Conservation (phyloP, 2,888 invertebrate genomes). For the Cantharis rustica region DNA sequence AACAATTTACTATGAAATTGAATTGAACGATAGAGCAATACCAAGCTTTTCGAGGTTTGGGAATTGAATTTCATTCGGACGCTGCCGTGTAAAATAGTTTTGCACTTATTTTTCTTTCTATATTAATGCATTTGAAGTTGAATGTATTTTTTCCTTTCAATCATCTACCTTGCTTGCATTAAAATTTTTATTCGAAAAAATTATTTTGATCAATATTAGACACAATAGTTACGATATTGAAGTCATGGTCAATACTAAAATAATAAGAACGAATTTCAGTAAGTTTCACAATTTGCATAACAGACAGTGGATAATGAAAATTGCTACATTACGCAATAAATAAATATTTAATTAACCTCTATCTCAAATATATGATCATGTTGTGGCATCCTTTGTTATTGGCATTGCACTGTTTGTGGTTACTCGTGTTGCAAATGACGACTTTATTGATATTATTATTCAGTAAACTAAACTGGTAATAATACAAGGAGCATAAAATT, state of each 20-base stretch:
- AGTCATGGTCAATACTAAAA: background rate
- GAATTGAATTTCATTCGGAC: slow-evolving; percentile 44
- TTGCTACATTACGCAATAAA: background rate
- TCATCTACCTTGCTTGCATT: background rate
- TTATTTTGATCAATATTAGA: background rate
- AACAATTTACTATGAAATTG: slow-evolving; percentile 70
- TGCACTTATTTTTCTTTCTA: slow-evolving; percentile 19
- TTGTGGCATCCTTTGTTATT: slow-evolving; percentile 17
- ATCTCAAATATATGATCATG: slow-evolving; percentile 1
- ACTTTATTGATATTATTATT: slow-evolving; percentile 7
- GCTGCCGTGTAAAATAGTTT: slow-evolving; percentile 24
- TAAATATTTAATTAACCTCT: background rate
- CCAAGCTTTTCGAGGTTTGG: slow-evolving; percentile 45
- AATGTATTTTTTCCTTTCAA: background rate
- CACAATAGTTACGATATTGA: no score
- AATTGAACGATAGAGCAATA: slow-evolving; percentile 53
- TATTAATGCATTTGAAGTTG: slow-evolving; percentile 11
- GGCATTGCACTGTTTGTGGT: slow-evolving; percentile 17
- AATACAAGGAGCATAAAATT: background rate
- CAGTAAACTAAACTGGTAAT: background rate
- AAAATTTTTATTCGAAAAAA: background rate
- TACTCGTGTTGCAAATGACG: slow-evolving; percentile 11
- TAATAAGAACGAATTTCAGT: background rate
- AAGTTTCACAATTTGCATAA: background rate
- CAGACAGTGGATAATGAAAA: background rate